Conservation (phyloP, 2,113 vertebrate species). For the Macquaria ambigua region DNA sequence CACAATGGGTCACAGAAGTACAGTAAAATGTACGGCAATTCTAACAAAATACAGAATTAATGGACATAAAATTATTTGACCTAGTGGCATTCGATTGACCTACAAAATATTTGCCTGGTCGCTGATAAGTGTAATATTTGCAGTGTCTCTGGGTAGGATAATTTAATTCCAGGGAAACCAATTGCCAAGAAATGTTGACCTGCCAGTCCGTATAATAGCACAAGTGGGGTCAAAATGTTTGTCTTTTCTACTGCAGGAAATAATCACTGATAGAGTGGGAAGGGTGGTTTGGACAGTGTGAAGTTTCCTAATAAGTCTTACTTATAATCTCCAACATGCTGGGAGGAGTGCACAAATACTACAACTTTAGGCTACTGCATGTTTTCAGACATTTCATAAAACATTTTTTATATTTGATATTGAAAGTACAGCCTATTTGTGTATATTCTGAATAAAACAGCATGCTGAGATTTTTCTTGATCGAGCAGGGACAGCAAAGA, state of each 20-base stretch:
- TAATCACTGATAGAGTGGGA: neutral
- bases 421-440: neutral
- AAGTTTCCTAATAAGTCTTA: neutral
- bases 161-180: conserved; percentile 20
- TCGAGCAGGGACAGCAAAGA: neutral
- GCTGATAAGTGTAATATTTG: neutral
- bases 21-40: neutral
- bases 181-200: neutral
- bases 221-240: conserved; percentile 19
- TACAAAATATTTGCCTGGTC: neutral
- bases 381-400: neutral
- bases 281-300: neutral
- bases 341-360: neutral
- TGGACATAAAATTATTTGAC: neutral
- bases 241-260: conserved; percentile 9
- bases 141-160: neutral
- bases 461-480: neutral
- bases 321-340: neutral
- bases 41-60: neutral
- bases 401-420: neutral
- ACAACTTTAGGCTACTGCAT: neutral
- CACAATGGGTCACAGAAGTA: neutral
- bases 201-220: neutral
- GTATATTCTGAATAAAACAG: neutral
- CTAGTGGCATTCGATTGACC: neutral